These are phyloP conservation scores for Perognathus longimembris DNA, from an alignment of 2,113 vertebrate genomes.

Conservation along the genomic window DNA sequence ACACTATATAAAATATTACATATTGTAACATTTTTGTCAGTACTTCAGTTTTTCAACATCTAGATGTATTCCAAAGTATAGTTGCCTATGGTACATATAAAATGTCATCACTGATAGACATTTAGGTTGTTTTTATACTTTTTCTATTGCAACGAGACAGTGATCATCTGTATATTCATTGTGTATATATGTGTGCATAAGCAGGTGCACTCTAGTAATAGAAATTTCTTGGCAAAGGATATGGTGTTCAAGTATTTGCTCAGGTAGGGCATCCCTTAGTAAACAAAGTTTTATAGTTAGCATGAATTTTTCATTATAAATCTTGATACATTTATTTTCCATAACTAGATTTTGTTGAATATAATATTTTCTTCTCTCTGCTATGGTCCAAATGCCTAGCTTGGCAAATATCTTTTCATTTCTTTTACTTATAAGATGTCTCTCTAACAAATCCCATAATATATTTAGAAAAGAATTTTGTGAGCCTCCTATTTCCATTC, in stretches of 20 bases:
- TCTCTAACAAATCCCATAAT: slow-evolving; percentile 44
- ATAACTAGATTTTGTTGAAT: slow-evolving; percentile 27
- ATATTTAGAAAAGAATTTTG: slow-evolving; percentile 53
- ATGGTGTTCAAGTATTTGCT: slow-evolving; percentile 47
- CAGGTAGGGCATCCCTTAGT: neutral
- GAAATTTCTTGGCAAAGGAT: neutral
- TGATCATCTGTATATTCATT: neutral
- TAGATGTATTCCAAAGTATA: neutral
- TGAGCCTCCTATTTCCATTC: slow-evolving; percentile 4
- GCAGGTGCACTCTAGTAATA: neutral
- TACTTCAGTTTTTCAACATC: neutral
- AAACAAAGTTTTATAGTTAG: slow-evolving; percentile 50
- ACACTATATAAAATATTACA: neutral
- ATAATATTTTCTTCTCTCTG: slow-evolving; percentile 24
- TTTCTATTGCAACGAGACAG: neutral
- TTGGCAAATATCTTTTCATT: slow-evolving; percentile 50
- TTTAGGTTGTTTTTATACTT: neutral
- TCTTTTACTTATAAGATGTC: slow-evolving; percentile 48
- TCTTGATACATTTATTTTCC: slow-evolving; percentile 37
- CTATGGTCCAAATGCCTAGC: neutral
- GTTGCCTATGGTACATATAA: neutral
- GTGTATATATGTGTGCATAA: neutral
- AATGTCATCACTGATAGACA: neutral
- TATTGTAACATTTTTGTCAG: neutral
- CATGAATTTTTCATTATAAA: slow-evolving; percentile 43